These are phyloP conservation scores for Hydropotes inermis DNA, from an alignment of 2,113 vertebrate species.

Conservation along the genomic window DNA sequence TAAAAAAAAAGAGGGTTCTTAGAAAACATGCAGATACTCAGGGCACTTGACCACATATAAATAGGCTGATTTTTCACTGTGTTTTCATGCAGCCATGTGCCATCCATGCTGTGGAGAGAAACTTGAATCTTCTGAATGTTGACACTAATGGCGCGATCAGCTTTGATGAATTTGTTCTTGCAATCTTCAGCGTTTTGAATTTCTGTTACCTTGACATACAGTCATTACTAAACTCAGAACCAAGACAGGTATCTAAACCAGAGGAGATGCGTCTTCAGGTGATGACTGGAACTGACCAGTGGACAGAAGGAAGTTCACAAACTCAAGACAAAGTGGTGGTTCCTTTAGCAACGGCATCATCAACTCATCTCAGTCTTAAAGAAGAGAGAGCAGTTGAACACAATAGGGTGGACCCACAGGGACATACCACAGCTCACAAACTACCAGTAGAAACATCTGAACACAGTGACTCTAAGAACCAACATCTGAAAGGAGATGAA, in stretches of 20 bases:
- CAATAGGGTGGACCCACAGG: background rate
- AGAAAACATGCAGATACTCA: background rate
- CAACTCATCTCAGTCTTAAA: background rate
- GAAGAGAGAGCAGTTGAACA: background rate
- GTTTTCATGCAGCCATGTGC: slow-evolving; percentile 38
- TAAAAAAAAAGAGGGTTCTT: background rate
- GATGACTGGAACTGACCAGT: background rate
- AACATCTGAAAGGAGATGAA: background rate
- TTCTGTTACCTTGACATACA: slow-evolving; percentile 17
- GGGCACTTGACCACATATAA: background rate
- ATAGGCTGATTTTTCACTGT: slow-evolving; percentile 23
- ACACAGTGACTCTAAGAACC: background rate
- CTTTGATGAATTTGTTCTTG: slow-evolving; percentile 66
- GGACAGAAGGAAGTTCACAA: background rate
- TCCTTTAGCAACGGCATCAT: background rate
- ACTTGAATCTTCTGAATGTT: slow-evolving; percentile 34
- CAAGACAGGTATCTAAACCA: background rate
- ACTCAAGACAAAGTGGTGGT: background rate
- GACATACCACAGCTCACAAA: background rate
- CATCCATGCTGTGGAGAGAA: slow-evolving; percentile 48
- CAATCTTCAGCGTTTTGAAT: slow-evolving; percentile 50
- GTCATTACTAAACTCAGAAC: slow-evolving; percentile 15
- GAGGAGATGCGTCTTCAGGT: background rate
- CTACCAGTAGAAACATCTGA: background rate
- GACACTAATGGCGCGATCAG: background rate